Percentiles rank a stretch among this genome's conserved stretches.
These are phyloP conservation scores for Myioborus melanocephalus DNA, from an alignment of 2,797 vertebrate genomes.

Conservation along the genomic window DNA sequence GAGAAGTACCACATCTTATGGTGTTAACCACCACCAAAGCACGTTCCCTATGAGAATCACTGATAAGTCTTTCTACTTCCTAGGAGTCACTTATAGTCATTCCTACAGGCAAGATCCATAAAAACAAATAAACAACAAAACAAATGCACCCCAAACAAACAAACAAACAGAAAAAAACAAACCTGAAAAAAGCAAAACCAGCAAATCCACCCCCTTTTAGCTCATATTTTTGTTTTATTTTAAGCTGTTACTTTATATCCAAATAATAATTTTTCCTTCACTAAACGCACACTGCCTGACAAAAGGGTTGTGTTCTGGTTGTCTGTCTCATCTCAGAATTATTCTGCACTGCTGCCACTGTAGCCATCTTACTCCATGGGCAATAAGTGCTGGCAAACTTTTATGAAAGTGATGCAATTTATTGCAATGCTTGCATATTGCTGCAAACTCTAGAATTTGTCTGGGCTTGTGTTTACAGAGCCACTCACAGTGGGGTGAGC, in stretches of 20 bases:
- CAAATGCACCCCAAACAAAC: background rate
- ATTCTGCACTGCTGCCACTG: background rate
- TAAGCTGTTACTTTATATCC: background rate
- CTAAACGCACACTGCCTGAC: fast-evolving
- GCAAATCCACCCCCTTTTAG: background rate
- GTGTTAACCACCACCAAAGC: background rate
- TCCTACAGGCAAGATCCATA: background rate
- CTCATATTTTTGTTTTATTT: background rate
- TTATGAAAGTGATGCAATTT: slow-evolving; percentile 45
- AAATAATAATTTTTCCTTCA: background rate
- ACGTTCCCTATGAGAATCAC: background rate
- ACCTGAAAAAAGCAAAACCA: fast-evolving
- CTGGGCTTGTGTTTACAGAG: slow-evolving; percentile 25
- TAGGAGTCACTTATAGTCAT: background rate
- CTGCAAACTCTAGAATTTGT: slow-evolving; percentile 11
- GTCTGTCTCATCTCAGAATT: background rate
- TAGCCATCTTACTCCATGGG: background rate
- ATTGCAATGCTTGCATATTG: slow-evolving; percentile 23
- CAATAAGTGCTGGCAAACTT: background rate
- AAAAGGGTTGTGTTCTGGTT: background rate
- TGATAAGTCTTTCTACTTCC: background rate
- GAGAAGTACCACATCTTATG: background rate
- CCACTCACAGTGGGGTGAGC: background rate
- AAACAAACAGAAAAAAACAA: background rate
- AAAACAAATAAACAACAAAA: background rate